These are phyloP conservation scores for Acholoe squamosa DNA, from an alignment of 2,888 invertebrate species.

Conservation along the genomic window DNA sequence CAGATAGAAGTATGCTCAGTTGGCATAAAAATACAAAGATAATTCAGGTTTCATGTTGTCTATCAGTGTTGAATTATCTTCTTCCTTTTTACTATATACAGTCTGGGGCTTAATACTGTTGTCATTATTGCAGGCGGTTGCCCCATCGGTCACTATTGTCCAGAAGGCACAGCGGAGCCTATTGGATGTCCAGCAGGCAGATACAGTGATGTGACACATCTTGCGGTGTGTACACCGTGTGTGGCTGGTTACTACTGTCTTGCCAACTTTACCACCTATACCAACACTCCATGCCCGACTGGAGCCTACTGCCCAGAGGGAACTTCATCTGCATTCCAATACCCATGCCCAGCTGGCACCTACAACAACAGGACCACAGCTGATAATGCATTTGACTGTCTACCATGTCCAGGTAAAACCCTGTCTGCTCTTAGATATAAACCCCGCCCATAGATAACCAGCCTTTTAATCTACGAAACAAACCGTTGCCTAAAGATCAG, in stretches of 20 bases:
- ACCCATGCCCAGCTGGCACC: slow-evolving; percentile 79
- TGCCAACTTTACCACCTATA: slow-evolving; percentile 76
- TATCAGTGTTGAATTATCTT: no score
- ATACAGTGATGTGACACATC: slow-evolving; percentile 76
- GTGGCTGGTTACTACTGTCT: slow-evolving; percentile 80
- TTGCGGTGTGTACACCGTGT: slow-evolving; percentile 76
- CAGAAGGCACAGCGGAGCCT: slow-evolving; percentile 75
- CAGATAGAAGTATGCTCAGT: not conserved
- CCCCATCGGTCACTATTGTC: slow-evolving; percentile 80
- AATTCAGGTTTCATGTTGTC: no score
- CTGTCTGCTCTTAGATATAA: no score
- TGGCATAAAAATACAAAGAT: no score
- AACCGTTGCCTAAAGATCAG: no score
- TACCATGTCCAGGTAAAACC: slow-evolving; percentile 78
- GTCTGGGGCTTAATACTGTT: no score
- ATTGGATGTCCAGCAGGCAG: slow-evolving; percentile 80
- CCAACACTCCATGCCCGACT: slow-evolving; percentile 78
- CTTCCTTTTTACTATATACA: no score
- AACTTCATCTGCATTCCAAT: slow-evolving; percentile 74
- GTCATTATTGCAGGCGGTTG: slow-evolving; percentile 73
- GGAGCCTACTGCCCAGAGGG: slow-evolving; percentile 79
- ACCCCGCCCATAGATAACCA: no score
- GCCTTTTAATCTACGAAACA: no score
- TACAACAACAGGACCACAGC: slow-evolving; percentile 78
- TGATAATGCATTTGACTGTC: slow-evolving; percentile 76